Conservation (phyloP, 2,888 invertebrate species). For the Andrena haemorrhoa region DNA sequence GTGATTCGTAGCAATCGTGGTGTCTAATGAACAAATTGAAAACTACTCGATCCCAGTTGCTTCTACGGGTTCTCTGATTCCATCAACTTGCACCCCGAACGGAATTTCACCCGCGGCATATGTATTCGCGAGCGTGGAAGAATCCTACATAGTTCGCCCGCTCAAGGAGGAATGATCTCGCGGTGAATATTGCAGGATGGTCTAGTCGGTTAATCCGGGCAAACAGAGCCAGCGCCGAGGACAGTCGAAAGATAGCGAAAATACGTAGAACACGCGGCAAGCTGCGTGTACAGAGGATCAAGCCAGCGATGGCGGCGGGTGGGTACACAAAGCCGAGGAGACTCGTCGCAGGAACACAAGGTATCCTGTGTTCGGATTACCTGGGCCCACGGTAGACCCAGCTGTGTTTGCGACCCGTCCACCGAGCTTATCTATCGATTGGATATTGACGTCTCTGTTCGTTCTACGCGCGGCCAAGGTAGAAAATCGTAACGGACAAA, state of each 20-base stretch:
- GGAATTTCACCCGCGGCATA: too few relatives aligned
- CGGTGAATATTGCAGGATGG: conserved; percentile 67
- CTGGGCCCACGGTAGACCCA: conserved; percentile 76
- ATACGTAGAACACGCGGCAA: conserved; percentile 80
- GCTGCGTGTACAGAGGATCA: conserved; percentile 80
- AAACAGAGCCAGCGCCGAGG: conserved; percentile 71
- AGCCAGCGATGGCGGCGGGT: conserved; percentile 49
- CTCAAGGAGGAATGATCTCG: conserved; percentile 53
- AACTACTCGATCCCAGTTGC: neutral
- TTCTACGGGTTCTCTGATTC: neutral
- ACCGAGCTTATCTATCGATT: conserved; percentile 82
- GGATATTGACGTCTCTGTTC: conserved; percentile 72
- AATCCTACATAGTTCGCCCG: conserved; percentile 18
- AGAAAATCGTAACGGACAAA: conserved; percentile 42
- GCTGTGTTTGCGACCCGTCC: conserved; percentile 82
- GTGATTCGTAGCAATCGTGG: too few relatives aligned
- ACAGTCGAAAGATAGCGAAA: conserved; percentile 70
- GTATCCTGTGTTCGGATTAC: conserved; percentile 77
- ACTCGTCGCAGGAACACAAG: conserved; percentile 72
- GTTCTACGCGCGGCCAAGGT: neutral
- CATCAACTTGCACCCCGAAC: neutral
- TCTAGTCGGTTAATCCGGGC: conserved; percentile 78
- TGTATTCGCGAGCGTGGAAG: neutral
- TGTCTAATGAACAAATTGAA: too few relatives aligned
- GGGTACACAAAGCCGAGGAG: conserved; percentile 69